Percentiles rank a stretch among this genome's conserved stretches.
phyloP scores from a whole-genome alignment of 2,888 invertebrate species.

The Heteromyza rotundicornis region DNA sequence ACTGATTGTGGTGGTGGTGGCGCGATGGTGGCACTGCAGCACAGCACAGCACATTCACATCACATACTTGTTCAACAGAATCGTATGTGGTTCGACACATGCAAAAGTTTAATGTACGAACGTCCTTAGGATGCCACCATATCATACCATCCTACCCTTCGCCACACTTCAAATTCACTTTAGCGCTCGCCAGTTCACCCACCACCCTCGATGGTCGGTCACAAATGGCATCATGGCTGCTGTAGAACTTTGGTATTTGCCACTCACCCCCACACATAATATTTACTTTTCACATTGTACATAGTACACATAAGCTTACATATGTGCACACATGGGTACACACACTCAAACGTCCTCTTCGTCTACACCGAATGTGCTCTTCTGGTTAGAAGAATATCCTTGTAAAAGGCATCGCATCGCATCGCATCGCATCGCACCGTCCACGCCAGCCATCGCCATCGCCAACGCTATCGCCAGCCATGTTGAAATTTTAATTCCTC shows the following conservation, averaged over 20 bases:
- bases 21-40: no score
- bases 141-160: neutral
- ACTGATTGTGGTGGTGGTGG: no score
- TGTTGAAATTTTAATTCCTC: conserved; percentile 60
- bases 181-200: neutral
- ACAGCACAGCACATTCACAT: no score
- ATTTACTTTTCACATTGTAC: neutral
- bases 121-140: neutral
- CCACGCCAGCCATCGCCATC: conserved; percentile 2
- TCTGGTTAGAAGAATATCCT: conserved; percentile 21
- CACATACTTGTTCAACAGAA: neutral
- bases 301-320: no score
- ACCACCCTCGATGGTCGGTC: conserved; percentile 49
- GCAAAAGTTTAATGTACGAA: neutral
- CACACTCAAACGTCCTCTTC: no score
- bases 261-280: conserved; percentile 21
- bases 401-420: conserved; percentile 24
- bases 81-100: neutral
- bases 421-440: conserved; percentile 2
- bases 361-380: no score
- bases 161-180: no score
- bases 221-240: conserved; percentile 58
- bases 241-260: conserved; percentile 29
- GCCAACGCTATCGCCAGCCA: conserved; percentile 32
- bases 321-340: neutral